Evolutionary conservation across 1,140 invertebrate genomes (phyloP).

Genomic region (Papilio polyxenes): DNA sequence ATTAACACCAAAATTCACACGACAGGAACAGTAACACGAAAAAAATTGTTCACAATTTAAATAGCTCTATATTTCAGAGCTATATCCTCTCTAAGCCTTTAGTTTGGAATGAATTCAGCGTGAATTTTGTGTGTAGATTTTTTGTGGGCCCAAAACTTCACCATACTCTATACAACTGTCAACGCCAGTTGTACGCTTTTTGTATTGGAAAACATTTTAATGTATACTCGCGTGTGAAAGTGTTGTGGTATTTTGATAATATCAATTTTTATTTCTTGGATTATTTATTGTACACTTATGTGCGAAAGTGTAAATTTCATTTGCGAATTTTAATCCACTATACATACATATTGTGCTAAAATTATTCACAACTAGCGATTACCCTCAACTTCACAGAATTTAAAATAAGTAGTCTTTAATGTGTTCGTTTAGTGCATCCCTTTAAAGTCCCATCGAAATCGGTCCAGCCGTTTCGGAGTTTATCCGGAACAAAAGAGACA

Average conservation of each 20-base stretch:
- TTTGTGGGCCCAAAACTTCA: neutral
- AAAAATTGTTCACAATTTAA: neutral
- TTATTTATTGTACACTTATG: neutral
- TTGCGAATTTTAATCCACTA: neutral
- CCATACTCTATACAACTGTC: neutral
- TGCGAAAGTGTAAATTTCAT: neutral
- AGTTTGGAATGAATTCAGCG: constrained; percentile 1
- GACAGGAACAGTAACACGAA: neutral
- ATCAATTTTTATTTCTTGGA: no score
- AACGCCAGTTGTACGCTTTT: constrained; percentile 11
- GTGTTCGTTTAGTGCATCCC: no score
- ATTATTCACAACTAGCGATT: no score
- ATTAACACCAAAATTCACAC: neutral
- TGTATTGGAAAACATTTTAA: neutral
- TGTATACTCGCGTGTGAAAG: neutral
- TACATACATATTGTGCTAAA: no score
- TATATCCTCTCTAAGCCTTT: neutral
- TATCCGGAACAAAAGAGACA: no score
- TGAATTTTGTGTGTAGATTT: neutral
- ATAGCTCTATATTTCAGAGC: neutral
- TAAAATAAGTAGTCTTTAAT: no score
- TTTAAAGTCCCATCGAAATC: no score
- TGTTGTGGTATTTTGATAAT: neutral
- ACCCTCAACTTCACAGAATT: no score
- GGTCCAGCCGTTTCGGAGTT: no score